Evolutionary conservation across 2,888 invertebrate species (phyloP).

Genomic region (Lithophane semibrunnea): DNA sequence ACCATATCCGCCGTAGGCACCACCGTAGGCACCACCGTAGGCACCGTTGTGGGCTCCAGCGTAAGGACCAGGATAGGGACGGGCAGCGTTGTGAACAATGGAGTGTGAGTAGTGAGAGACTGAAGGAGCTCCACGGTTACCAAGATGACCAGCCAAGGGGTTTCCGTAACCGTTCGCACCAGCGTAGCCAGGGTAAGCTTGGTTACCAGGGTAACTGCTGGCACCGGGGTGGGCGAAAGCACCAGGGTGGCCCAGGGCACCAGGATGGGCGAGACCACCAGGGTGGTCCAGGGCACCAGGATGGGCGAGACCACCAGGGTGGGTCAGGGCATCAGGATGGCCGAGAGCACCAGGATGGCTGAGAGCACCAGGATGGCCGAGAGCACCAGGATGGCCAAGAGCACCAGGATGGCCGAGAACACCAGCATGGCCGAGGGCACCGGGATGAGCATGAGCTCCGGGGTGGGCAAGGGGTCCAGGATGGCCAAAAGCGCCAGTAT

Average conservation of each 20-base stretch:
- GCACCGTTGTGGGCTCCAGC: slow-evolving; percentile 56
- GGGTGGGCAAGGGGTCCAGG: slow-evolving; percentile 36
- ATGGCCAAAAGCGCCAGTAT: slow-evolving; percentile 35
- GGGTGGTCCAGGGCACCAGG: slow-evolving; percentile 26
- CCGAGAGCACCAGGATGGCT: slow-evolving; percentile 3
- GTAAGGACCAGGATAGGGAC: slow-evolving; percentile 62
- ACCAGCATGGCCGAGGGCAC: slow-evolving; percentile 8
- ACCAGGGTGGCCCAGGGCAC: slow-evolving; percentile 13
- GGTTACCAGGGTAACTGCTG: slow-evolving; percentile 27
- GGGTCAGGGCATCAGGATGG: slow-evolving; percentile 19
- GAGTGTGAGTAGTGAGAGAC: slow-evolving; percentile 67
- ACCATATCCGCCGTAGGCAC: slow-evolving; percentile 51
- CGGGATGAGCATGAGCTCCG: slow-evolving; percentile 31
- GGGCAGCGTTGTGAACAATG: slow-evolving; percentile 64
- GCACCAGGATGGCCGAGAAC: background rate
- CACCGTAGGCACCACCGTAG: slow-evolving; percentile 52
- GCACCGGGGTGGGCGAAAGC: slow-evolving; percentile 27
- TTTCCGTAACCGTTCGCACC: slow-evolving; percentile 49
- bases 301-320: slow-evolving; percentile 13
- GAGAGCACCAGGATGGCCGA: slow-evolving; percentile 19
- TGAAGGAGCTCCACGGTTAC: slow-evolving; percentile 59
- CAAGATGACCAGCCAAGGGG: slow-evolving; percentile 51
- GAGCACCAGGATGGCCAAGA: background rate
- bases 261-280: slow-evolving; percentile 17
- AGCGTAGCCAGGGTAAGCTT: slow-evolving; percentile 36